Percentiles rank a stretch among this genome's conserved stretches.
Evolutionary conservation across 1,140 invertebrate genomes (phyloP).

Genomic region (Hycleus cichorii): DNA sequence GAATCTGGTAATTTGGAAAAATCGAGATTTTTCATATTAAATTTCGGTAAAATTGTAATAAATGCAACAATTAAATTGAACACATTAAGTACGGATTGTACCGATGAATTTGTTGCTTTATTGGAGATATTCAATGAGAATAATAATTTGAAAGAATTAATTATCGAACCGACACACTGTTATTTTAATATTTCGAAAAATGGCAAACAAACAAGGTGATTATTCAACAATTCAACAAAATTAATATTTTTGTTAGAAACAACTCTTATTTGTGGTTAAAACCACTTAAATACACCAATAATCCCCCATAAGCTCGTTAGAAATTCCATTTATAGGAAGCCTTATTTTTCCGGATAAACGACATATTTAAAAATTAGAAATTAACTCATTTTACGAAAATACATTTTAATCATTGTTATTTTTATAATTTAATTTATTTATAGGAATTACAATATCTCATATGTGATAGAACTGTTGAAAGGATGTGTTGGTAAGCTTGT

Average conservation of each 20-base stretch:
- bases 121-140: conserved; percentile 29
- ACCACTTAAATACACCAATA: no score
- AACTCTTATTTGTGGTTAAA: no score
- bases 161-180: conserved; percentile 37
- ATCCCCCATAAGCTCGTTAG: no score
- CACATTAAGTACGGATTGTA: conserved; percentile 30
- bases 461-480: conserved; percentile 8
- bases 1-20: conserved; percentile 25
- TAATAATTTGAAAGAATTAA: conserved; percentile 33
- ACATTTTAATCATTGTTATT: no score
- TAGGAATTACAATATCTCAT: background rate
- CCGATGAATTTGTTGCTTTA: conserved; percentile 33
- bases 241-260: no score
- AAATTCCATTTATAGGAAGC: no score
- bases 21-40: conserved; percentile 22
- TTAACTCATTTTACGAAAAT: no score
- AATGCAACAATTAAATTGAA: conserved; percentile 33
- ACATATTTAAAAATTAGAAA: no score
- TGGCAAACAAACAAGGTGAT: conserved; percentile 3
- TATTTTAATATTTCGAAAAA: conserved; percentile 22
- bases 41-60: conserved; percentile 30
- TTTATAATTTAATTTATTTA: no score
- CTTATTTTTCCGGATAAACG: no score
- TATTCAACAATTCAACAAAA: no score
- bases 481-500: conserved; percentile 20